Evolutionary conservation across 1,140 invertebrate species (phyloP).

Genomic region (Lasioglossum baleicum): DNA sequence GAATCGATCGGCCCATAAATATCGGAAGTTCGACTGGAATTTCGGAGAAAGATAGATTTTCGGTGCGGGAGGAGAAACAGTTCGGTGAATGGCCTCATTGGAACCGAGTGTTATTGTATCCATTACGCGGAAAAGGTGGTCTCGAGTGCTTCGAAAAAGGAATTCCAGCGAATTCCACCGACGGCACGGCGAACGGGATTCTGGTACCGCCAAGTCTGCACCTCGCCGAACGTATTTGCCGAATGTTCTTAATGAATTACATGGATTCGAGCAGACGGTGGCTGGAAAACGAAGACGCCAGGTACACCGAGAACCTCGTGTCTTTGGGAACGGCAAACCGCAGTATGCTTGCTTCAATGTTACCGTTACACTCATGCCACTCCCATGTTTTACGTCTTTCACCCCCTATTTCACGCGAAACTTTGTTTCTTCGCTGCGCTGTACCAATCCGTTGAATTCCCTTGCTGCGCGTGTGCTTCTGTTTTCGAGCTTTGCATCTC

Average conservation of each 20-base stretch:
- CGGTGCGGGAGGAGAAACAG: not conserved
- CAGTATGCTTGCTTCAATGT: constrained; percentile 31
- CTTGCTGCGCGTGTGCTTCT: no score
- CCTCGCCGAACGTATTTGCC: not conserved
- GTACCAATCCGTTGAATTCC: no score
- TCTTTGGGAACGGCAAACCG: constrained; percentile 41
- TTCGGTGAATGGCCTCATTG: constrained; percentile 28
- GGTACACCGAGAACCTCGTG: not conserved
- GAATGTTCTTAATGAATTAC: constrained; percentile 10
- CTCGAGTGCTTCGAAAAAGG: constrained; percentile 16
- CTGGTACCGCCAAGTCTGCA: not conserved
- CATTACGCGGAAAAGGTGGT: constrained; percentile 32
- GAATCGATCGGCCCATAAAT: constrained; percentile 46
- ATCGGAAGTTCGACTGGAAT: constrained; percentile 36
- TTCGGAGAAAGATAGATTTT: constrained; percentile 45
- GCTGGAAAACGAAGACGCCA: no score
- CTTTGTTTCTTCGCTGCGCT: no score
- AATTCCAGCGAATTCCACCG: constrained; percentile 1
- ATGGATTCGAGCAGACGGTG: not conserved
- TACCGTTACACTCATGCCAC: no score
- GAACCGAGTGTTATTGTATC: constrained; percentile 24
- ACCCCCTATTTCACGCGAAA: no score
- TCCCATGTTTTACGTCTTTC: no score
- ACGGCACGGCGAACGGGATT: not conserved
- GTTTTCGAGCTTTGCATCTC: no score